A percentile compares a stretch with the other conserved stretches of the same genome.
These are phyloP conservation scores for Acropora yongei DNA, from an alignment of 64 coral and sea anemone species.

Conservation along the genomic window DNA sequence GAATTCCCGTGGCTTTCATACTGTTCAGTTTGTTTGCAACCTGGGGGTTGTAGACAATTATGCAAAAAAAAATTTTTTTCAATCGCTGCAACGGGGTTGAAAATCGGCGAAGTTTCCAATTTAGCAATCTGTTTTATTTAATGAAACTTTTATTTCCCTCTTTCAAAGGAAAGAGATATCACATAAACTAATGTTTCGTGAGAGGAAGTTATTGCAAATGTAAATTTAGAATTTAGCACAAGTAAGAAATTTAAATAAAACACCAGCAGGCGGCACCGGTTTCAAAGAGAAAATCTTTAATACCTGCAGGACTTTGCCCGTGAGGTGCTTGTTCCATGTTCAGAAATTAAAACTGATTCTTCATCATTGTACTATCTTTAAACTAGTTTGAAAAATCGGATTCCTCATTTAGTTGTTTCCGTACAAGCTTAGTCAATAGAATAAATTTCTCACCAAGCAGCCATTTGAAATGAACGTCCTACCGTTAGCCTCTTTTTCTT, in stretches of 20 bases:
- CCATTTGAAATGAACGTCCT: too few relatives aligned
- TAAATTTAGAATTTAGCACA: not conserved
- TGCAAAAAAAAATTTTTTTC: not conserved
- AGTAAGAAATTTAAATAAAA: slow-evolving; percentile 17
- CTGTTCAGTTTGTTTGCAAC: not conserved
- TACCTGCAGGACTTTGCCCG: not conserved
- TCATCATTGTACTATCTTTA: not conserved
- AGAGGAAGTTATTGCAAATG: not conserved
- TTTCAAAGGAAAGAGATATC: too few relatives aligned
- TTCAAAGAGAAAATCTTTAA: not conserved
- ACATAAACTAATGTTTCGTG: not conserved
- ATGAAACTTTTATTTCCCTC: not conserved
- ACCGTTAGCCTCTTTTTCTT: too few relatives aligned
- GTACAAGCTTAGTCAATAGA: not conserved
- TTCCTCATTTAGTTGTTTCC: not conserved
- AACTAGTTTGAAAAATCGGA: not conserved
- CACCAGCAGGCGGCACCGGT: slow-evolving; percentile 10
- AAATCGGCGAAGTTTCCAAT: not conserved
- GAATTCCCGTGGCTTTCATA: slow-evolving; percentile 3
- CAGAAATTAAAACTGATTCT: not conserved
- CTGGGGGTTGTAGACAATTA: too few relatives aligned
- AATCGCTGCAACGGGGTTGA: not conserved
- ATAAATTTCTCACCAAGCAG: too few relatives aligned
- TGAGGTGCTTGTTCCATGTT: not conserved
- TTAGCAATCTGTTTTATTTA: not conserved